Conservation (phyloP, 2,797 vertebrate genomes). For the Takifugu ocellatus region DNA sequence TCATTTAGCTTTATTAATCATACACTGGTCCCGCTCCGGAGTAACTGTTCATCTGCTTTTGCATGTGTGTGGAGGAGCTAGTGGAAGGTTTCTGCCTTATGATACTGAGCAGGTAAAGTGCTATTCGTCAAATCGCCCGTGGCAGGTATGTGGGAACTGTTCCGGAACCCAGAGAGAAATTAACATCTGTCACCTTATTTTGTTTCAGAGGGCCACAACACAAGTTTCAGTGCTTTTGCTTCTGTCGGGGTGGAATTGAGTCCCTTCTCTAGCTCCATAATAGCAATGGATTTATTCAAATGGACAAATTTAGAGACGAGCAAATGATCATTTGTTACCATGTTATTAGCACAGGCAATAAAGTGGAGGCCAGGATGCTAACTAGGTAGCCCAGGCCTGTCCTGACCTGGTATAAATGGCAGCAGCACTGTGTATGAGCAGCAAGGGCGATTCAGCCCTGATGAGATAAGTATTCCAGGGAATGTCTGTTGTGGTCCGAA, state of each 20-base stretch:
- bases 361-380: no score
- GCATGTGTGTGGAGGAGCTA: slow-evolving; percentile 10
- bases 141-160: slow-evolving; percentile 44
- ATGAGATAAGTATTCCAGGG: not conserved
- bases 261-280: no score
- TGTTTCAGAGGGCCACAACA: slow-evolving; percentile 27
- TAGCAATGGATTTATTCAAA: no score
- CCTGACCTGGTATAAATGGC: no score
- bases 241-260: no score
- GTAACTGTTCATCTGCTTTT: slow-evolving; percentile 40
- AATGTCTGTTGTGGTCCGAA: not conserved
- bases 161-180: slow-evolving; percentile 63
- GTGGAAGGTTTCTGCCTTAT: not conserved
- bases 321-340: no score
- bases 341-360: no score
- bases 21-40: slow-evolving; percentile 41
- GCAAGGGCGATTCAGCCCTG: no score
- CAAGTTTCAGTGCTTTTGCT: no score
- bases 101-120: slow-evolving; percentile 35
- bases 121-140: slow-evolving; percentile 59
- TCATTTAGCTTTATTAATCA: slow-evolving; percentile 60
- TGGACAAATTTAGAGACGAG: no score
- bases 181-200: slow-evolving; percentile 63
- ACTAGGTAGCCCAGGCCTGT: no score
- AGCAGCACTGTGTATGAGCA: no score